A percentile compares a stretch with the other conserved stretches of the same genome.
Conservation (phyloP, 1,140 invertebrate species). For the Protaetia brevitarsis region DNA sequence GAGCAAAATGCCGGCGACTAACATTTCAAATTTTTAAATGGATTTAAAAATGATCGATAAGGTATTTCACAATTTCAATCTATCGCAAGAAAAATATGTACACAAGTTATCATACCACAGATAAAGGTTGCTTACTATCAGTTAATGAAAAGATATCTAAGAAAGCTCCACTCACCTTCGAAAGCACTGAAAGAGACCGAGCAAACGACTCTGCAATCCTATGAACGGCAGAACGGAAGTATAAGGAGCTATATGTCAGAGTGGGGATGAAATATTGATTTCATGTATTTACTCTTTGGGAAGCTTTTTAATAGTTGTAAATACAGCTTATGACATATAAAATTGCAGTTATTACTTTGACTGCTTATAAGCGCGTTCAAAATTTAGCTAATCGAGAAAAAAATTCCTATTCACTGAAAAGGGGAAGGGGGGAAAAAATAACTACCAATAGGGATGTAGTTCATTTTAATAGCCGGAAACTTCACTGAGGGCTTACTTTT, state of each 20-base stretch:
- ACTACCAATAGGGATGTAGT: slow-evolving; percentile 15
- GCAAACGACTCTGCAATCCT: slow-evolving; percentile 6
- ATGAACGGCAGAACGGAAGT: slow-evolving; percentile 19
- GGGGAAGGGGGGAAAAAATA: slow-evolving; percentile 22
- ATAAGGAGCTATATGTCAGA: slow-evolving; percentile 5
- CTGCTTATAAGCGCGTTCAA: not conserved
- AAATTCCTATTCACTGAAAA: not conserved
- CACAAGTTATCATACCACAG: not conserved
- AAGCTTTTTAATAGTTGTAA: slow-evolving; percentile 3
- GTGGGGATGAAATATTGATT: slow-evolving; percentile 23
- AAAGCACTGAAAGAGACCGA: slow-evolving; percentile 21
- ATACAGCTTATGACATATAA: not conserved
- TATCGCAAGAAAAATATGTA: not conserved
- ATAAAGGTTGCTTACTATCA: slow-evolving; percentile 4
- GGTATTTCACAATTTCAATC: not conserved
- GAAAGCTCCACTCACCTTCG: slow-evolving; percentile 23
- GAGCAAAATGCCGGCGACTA: slow-evolving; percentile 20
- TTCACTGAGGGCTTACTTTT: slow-evolving; percentile 17
- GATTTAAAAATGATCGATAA: not conserved
- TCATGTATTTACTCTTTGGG: not conserved
- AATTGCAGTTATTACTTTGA: not conserved
- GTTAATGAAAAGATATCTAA: slow-evolving; percentile 14
- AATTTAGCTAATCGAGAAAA: slow-evolving; percentile 1
- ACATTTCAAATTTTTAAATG: not conserved
- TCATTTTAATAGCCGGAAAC: slow-evolving; percentile 26